Base-by-base conservation (phyloP, 2,888 invertebrate species). In the Papilio protenor region DNA sequence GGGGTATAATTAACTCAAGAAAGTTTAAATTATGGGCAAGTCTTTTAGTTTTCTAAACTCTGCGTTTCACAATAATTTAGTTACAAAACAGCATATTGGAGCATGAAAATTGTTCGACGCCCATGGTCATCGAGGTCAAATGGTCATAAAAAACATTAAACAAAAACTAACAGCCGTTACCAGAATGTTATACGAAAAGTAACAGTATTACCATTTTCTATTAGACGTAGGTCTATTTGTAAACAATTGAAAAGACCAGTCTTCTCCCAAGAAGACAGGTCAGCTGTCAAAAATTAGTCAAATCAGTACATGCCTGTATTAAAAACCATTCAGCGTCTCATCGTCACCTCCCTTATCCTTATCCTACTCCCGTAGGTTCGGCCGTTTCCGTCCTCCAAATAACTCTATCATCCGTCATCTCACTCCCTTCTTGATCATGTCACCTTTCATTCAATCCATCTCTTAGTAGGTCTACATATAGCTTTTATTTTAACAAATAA, bases 61-160 rank as follows among this genome's bases (percentile, higher is more conserved):
- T 12, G 12, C 40, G 66, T 66, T 66, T 66, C 66, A 40, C n/a
- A 10, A 40, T 33, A 66, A 66, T 40, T 11, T 18, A 0, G 66
- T 66, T 66, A 66, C 66, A 0, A 40, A 64, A 64, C 8, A 64
- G 40, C 18, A 64, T 64, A 64, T 64, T 64, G 40, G 33, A 64
- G 64, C 64, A 64, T 18, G 61, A 64, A 64, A 23, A 64, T 61
- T 61, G 18, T 21, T 23, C 18, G 40, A 64, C 40, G 64, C 40
- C 64, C 40, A 64, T 64, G 40, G 40, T 40, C 64, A 64, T 64
- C 40, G 64, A 64, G 64, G 40, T 40, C 40, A 64, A 64, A 33
- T 33, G 8, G 18, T 40, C 1, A 40, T 18, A 40, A 27, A 64
- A 64, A 64, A 64, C 8, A 1, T 18, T 23, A 59, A 21, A 23